Evolutionary conservation across 2,113 vertebrate species (phyloP).

Genomic region (Aythya baeri): DNA sequence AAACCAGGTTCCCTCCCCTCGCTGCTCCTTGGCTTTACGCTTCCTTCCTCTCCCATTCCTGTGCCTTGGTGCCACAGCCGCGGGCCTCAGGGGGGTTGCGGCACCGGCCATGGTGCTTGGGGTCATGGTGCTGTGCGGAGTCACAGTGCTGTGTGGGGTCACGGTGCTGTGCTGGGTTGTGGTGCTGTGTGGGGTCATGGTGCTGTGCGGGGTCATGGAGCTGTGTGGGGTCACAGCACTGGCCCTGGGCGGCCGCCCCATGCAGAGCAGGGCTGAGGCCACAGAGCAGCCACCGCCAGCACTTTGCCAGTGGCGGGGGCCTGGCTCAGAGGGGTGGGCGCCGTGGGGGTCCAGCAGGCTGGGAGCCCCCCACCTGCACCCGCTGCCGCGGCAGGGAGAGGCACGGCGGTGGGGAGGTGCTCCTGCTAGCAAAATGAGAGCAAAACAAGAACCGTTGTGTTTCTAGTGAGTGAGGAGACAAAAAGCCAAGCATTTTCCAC

Average conservation of each 20-base stretch:
- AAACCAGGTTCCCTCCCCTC: neutral
- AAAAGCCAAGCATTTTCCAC: conserved; percentile 68
- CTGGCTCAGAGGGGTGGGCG: neutral
- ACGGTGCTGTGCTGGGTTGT: no score
- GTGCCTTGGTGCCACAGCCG: neutral
- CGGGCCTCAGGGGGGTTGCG: neutral
- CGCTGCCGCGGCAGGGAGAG: accelerated
- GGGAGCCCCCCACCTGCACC: accelerated
- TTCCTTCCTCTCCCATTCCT: neutral
- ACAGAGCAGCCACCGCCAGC: no score
- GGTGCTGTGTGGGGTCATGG: no score
- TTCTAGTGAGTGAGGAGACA: conserved; percentile 26
- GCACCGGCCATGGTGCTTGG: no score
- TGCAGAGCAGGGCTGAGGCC: neutral
- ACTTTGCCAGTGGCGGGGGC: neutral
- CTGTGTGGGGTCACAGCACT: neutral
- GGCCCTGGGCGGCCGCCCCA: neutral
- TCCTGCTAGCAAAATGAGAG: neutral
- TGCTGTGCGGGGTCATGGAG: no score
- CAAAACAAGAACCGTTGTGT: conserved; percentile 3
- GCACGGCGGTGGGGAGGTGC: neutral
- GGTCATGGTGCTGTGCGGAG: no score
- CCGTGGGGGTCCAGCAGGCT: accelerated
- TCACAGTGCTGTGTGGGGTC: no score
- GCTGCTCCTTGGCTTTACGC: neutral